These are phyloP conservation scores for Eurois occulta DNA, from an alignment of 2,888 invertebrate species.

Conservation along the genomic window DNA sequence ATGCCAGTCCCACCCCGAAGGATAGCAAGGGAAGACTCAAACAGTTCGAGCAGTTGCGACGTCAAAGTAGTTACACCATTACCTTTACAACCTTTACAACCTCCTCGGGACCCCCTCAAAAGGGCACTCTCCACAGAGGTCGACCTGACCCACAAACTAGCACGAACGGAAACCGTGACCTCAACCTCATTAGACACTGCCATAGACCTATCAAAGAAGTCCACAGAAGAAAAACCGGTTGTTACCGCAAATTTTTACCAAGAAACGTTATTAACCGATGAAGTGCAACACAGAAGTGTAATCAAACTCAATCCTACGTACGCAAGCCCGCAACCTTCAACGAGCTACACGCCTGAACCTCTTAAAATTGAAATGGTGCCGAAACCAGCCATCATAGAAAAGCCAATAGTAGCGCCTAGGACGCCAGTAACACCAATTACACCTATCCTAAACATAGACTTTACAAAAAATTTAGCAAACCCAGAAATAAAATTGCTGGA, in stretches of 20 bases:
- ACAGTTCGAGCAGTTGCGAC: constrained; percentile 82
- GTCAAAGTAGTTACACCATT: constrained; percentile 54
- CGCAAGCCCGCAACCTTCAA: constrained; percentile 84
- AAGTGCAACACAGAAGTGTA: constrained; percentile 81
- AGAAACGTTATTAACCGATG: constrained; percentile 81
- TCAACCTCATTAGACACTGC: constrained; percentile 76
- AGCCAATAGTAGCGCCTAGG: constrained; percentile 60
- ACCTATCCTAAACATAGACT: constrained; percentile 86
- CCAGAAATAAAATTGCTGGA: constrained; percentile 87
- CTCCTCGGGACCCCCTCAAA: constrained; percentile 71
- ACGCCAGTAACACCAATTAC: constrained; percentile 74
- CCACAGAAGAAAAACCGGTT: constrained; percentile 72
- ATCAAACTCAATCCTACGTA: constrained; percentile 85
- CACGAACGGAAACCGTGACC: constrained; percentile 74
- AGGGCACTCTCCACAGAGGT: constrained; percentile 73
- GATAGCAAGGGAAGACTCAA: constrained; percentile 84
- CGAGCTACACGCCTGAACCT: constrained; percentile 79
- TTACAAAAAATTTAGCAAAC: constrained; percentile 80
- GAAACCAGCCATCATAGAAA: constrained; percentile 59
- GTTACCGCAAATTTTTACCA: constrained; percentile 86
- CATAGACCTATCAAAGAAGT: constrained; percentile 82
- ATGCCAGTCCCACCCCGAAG: constrained; percentile 76
- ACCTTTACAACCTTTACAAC: constrained; percentile 56
- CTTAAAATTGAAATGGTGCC: constrained; percentile 76
- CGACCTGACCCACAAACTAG: constrained; percentile 69